phyloP scores from a whole-genome alignment of 2,888 invertebrate genomes.

The Ctenicera cuprea region DNA sequence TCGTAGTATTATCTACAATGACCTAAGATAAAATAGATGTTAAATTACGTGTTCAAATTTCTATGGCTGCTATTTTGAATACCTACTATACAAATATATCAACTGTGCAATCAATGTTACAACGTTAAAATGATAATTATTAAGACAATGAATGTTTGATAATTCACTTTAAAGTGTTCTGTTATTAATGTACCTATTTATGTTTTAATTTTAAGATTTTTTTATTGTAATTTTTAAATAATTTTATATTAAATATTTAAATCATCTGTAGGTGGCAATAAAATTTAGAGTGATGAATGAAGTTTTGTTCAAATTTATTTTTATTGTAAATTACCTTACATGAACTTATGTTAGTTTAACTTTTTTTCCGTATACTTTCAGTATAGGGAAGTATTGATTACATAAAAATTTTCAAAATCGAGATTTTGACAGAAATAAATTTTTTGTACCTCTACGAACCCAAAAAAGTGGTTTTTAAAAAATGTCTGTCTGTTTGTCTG shows the following conservation, averaged over 20 bases:
- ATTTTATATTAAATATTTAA: slow-evolving; percentile 23
- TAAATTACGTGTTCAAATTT: not conserved
- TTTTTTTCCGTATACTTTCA: too few relatives aligned
- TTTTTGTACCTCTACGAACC: too few relatives aligned
- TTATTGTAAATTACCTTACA: not conserved
- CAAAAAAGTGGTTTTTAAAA: too few relatives aligned
- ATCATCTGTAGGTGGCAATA: slow-evolving; percentile 13
- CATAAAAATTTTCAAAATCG: too few relatives aligned
- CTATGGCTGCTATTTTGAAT: slow-evolving; percentile 4
- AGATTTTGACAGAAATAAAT: too few relatives aligned
- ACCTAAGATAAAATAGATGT: not conserved
- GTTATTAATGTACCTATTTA: slow-evolving; percentile 13
- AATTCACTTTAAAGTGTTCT: slow-evolving; percentile 16
- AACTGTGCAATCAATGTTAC: slow-evolving; percentile 25
- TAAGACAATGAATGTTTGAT: slow-evolving; percentile 12
- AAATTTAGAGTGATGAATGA: slow-evolving; percentile 4
- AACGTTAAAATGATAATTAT: slow-evolving; percentile 2
- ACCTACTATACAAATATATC: not conserved
- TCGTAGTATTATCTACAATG: not conserved
- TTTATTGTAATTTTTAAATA: slow-evolving; percentile 19
- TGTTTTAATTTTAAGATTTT: slow-evolving; percentile 14
- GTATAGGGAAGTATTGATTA: too few relatives aligned
- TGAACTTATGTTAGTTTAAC: too few relatives aligned
- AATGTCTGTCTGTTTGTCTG: too few relatives aligned
- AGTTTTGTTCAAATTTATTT: not conserved